A percentile compares a stretch with the other conserved stretches of the same genome.
phyloP scores from a whole-genome alignment of 2,797 vertebrate genomes.

The Centropyge bicolor region DNA sequence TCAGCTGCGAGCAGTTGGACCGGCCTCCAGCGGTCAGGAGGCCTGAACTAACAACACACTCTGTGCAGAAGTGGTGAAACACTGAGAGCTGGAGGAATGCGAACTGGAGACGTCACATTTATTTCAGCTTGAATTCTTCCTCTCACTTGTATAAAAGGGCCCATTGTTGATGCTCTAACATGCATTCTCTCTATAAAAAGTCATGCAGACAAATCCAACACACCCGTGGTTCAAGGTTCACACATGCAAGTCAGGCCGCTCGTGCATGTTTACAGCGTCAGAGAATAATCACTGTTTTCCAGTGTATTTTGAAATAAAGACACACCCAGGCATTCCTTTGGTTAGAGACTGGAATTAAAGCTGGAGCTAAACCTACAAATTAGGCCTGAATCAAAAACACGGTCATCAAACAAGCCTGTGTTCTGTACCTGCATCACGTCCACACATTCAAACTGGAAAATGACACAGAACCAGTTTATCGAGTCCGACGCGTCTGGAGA shows the following conservation, averaged over 20 bases:
- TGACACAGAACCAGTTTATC: constrained; percentile 59
- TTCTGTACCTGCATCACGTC: constrained; percentile 46
- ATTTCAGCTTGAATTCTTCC: background rate
- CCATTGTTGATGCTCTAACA: constrained; percentile 19
- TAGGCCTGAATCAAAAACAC: constrained; percentile 19
- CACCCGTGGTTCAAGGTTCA: background rate
- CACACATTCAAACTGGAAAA: constrained; percentile 52
- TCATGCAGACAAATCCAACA: constrained; percentile 55
- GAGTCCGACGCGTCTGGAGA: background rate
- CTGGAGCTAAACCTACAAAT: constrained; percentile 16
- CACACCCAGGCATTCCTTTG: constrained; percentile 55
- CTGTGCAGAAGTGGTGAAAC: background rate
- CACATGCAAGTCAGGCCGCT: constrained; percentile 30
- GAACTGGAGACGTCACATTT: background rate
- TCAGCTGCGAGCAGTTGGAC: background rate
- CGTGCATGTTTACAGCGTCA: constrained; percentile 16
- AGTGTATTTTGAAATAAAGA: constrained; percentile 7
- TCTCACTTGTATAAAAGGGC: background rate
- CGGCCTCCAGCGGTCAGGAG: background rate
- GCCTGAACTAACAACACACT: background rate
- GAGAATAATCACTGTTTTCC: constrained; percentile 8
- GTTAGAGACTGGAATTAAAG: constrained; percentile 34
- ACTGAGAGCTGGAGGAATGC: background rate
- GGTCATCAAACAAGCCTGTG: constrained; percentile 11
- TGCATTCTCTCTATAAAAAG: constrained; percentile 31